phyloP scores from a whole-genome alignment of 2,797 vertebrate species.

The Simalia tracyae region DNA sequence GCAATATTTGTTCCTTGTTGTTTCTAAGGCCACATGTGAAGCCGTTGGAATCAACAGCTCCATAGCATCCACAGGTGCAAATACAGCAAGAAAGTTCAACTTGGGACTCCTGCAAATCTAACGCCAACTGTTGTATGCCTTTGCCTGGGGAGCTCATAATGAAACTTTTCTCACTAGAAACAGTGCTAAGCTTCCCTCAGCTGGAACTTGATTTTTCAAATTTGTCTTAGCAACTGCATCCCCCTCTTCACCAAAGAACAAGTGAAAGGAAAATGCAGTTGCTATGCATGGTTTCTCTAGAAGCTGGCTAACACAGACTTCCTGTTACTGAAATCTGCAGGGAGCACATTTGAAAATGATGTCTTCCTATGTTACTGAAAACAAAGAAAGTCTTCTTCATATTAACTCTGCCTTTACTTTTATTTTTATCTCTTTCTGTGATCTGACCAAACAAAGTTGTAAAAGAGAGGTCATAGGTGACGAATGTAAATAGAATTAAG shows the following conservation, averaged over 20 bases:
- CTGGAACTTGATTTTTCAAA: slow-evolving; percentile 27
- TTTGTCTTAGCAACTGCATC: neutral
- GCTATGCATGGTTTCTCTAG: neutral
- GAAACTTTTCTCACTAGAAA: slow-evolving; percentile 15
- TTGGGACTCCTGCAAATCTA: slow-evolving; percentile 1
- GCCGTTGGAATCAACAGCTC: neutral
- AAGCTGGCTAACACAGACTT: neutral
- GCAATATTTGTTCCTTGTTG: neutral
- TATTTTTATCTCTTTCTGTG: neutral
- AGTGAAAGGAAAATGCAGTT: neutral
- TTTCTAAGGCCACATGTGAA: neutral
- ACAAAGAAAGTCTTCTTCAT: neutral
- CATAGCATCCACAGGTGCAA: neutral
- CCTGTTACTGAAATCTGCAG: neutral
- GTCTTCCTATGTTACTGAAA: neutral
- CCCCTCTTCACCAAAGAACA: neutral
- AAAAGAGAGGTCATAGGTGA: neutral
- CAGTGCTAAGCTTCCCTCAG: slow-evolving; percentile 18
- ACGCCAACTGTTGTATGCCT: slow-evolving; percentile 7
- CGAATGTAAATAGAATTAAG: neutral
- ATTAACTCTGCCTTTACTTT: neutral
- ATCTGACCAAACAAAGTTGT: neutral
- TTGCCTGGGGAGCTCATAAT: neutral
- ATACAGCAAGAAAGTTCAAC: slow-evolving; percentile 8
- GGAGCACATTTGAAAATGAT: neutral